Percentiles rank a stretch among this genome's conserved stretches.
Conservation (phyloP, 1,140 invertebrate species). For the Drosophila cardini region DNA sequence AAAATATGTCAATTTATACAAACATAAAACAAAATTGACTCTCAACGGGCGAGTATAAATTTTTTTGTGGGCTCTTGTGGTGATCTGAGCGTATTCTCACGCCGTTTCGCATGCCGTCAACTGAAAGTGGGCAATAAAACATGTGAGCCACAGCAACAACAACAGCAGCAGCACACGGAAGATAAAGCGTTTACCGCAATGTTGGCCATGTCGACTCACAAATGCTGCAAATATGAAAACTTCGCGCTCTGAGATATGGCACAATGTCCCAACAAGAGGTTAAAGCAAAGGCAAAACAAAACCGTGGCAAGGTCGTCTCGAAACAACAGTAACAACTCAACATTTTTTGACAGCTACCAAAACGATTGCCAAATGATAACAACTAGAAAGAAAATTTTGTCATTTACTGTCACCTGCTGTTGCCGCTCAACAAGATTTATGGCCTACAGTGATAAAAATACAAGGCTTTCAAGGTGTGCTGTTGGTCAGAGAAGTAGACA, state of each 20-base stretch:
- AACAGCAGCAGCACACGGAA: slow-evolving; percentile 32
- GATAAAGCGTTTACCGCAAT: slow-evolving; percentile 36
- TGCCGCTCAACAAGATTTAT: slow-evolving; percentile 54
- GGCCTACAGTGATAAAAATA: slow-evolving; percentile 6
- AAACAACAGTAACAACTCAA: slow-evolving; percentile 37
- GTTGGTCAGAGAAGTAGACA: no score
- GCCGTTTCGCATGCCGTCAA: slow-evolving; percentile 32
- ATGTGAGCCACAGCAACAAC: background rate
- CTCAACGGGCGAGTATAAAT: slow-evolving; percentile 53
- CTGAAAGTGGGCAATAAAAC: slow-evolving; percentile 54
- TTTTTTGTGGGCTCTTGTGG: slow-evolving; percentile 33
- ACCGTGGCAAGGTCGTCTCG: slow-evolving; percentile 50
- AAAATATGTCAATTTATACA: slow-evolving; percentile 28
- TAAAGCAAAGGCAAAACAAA: background rate
- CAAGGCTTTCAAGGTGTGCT: no score
- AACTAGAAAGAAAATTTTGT: slow-evolving; percentile 63
- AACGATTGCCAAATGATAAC: slow-evolving; percentile 55
- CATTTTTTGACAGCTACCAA: slow-evolving; percentile 54
- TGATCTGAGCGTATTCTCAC: slow-evolving; percentile 64
- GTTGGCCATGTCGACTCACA: slow-evolving; percentile 23
- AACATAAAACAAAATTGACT: slow-evolving; percentile 46
- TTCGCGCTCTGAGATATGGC: slow-evolving; percentile 16
- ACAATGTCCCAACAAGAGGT: slow-evolving; percentile 9
- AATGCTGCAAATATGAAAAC: slow-evolving; percentile 4
- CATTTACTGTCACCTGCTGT: slow-evolving; percentile 58